Conservation (phyloP, 2,888 invertebrate genomes). For the Pachliopta kotzebuea region DNA sequence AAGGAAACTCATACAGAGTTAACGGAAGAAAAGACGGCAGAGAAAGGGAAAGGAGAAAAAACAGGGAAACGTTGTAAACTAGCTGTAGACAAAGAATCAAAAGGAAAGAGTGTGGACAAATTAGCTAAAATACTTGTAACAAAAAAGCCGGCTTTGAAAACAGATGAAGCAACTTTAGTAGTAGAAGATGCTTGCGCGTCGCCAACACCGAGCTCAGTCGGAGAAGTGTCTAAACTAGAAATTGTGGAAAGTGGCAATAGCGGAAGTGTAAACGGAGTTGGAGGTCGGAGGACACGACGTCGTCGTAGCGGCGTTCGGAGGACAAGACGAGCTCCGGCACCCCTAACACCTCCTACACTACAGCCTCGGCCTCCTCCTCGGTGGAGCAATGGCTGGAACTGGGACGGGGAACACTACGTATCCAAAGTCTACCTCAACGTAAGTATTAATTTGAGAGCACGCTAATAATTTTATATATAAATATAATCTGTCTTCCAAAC, state of each 20-base stretch:
- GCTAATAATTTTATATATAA: too few species aligned
- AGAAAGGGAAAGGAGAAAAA: slow-evolving; percentile 33
- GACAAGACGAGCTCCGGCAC: slow-evolving; percentile 38
- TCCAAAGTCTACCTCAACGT: slow-evolving; percentile 94
- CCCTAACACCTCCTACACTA: slow-evolving; percentile 38
- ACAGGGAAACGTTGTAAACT: slow-evolving; percentile 55
- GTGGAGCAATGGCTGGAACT: slow-evolving; percentile 96
- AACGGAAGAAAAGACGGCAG: slow-evolving; percentile 31
- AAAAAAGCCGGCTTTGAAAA: slow-evolving; percentile 67
- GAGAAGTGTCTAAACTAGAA: slow-evolving; percentile 39
- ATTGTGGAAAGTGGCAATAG: slow-evolving; percentile 57
- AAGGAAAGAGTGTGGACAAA: slow-evolving; percentile 67
- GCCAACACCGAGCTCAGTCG: slow-evolving; percentile 37
- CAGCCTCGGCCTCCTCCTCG: slow-evolving; percentile 57
- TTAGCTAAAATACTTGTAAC: slow-evolving; percentile 68
- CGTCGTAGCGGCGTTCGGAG: slow-evolving; percentile 45
- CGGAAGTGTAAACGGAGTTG: slow-evolving; percentile 40
- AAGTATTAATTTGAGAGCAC: slow-evolving; percentile 56
- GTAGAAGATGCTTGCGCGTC: slow-evolving; percentile 52
- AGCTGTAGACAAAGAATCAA: slow-evolving; percentile 49
- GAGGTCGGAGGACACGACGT: slow-evolving; percentile 36
- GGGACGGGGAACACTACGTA: slow-evolving; percentile 92
- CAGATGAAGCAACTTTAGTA: slow-evolving; percentile 56
- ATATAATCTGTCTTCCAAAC: too few species aligned
- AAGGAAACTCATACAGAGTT: slow-evolving; percentile 26